phyloP scores from a whole-genome alignment of 2,888 invertebrate genomes.

The Pardosa pseudoannulata region DNA sequence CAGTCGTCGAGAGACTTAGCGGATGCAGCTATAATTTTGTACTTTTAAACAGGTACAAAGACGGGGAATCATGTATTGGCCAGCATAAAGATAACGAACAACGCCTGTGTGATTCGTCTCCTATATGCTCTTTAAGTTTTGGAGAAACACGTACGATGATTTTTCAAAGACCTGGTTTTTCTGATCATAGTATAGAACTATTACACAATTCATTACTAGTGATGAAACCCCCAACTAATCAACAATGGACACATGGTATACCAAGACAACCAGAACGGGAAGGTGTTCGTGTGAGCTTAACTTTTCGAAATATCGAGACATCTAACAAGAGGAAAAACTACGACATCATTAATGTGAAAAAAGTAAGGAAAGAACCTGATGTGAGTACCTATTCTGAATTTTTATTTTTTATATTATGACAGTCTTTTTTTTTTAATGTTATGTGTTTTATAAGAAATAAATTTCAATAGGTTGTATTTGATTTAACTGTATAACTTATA shows the following conservation, averaged over 20 bases:
- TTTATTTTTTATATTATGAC: too few species aligned
- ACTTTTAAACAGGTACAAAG: background rate
- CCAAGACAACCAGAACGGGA: background rate
- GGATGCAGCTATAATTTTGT: background rate
- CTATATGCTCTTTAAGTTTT: background rate
- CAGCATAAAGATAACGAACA: background rate
- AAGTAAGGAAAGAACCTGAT: too few species aligned
- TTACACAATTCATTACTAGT: background rate
- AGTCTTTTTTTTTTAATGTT: too few species aligned
- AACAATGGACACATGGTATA: background rate
- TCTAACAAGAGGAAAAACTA: too few species aligned
- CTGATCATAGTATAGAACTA: background rate
- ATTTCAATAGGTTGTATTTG: too few species aligned
- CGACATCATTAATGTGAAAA: too few species aligned
- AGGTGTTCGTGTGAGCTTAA: too few species aligned
- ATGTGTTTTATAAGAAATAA: too few species aligned
- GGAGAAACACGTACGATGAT: background rate
- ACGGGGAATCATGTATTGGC: background rate
- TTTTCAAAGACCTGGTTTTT: background rate
- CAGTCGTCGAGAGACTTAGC: background rate
- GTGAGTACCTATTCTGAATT: too few species aligned
- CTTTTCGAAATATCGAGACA: too few species aligned
- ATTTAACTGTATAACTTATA: too few species aligned
- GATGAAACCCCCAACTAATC: background rate
- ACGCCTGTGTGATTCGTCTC: background rate